Conservation (phyloP, 2,888 invertebrate species). For the Biston betularia region DNA sequence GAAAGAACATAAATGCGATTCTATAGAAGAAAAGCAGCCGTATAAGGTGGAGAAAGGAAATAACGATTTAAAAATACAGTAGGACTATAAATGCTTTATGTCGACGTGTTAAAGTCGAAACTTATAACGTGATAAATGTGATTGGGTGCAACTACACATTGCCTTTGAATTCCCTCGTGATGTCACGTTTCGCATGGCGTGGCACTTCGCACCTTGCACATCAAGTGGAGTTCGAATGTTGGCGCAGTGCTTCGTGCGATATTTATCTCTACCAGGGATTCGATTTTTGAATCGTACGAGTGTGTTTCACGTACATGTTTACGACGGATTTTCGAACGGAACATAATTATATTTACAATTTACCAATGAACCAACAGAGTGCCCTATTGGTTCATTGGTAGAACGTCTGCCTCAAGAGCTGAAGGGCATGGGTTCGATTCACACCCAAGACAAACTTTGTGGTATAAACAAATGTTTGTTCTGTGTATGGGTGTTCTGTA, state of each 20-base stretch:
- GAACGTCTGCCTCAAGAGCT: too few relatives aligned
- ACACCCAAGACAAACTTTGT: too few relatives aligned
- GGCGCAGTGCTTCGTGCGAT: conserved; percentile 19
- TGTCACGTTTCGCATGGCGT: conserved; percentile 47
- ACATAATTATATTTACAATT: too few relatives aligned
- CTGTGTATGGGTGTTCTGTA: too few relatives aligned
- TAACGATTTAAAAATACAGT: conserved; percentile 16
- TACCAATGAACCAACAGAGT: too few relatives aligned
- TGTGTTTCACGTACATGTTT: too few relatives aligned
- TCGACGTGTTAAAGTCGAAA: conserved; percentile 26
- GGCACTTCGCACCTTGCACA: conserved; percentile 48
- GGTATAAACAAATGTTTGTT: too few relatives aligned
- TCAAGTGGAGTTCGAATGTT: conserved; percentile 45
- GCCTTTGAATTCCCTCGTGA: conserved; percentile 42
- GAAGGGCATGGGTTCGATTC: too few relatives aligned
- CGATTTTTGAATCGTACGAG: too few relatives aligned
- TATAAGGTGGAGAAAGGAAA: conserved; percentile 24
- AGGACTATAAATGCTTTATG: conserved; percentile 11
- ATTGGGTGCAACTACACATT: conserved; percentile 31
- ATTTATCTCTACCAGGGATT: conserved; percentile 31
- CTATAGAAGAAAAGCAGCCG: conserved; percentile 25
- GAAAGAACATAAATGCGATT: conserved; percentile 12
- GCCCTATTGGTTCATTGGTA: too few relatives aligned
- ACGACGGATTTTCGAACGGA: too few relatives aligned
- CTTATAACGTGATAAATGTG: conserved; percentile 17